Base-by-base conservation (phyloP, 92 coral and sea anemone species). In the Bergia puertoricense region DNA sequence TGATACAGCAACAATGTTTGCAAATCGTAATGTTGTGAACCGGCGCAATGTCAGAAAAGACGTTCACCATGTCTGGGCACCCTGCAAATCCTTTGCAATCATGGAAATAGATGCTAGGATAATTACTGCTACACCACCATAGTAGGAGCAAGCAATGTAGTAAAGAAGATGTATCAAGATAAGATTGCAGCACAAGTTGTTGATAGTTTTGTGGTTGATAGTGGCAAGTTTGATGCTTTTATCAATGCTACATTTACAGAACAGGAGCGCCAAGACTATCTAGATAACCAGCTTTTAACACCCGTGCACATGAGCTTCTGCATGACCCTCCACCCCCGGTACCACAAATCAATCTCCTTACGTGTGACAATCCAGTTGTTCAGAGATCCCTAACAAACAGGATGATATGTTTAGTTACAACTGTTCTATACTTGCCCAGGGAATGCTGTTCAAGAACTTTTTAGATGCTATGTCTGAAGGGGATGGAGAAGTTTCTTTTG, bases 391-490 rank as follows among this genome's bases (percentile, higher is more conserved):
- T 56, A 22, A 59, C 40, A 39, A 73, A 7, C 80, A 54, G 22
- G 95, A 93, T 93, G 95, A 91, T 69, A 86, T 73, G 37, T 91
- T 80, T 56, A 82, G 79, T 76, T 93, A 93, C 54, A 89, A 88
- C 76, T 89, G 91, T 23, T 84, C 93, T 16, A 74, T 93, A 44
- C 86, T 89, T 40, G 83, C 80, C 48, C 86, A 87, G 81, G 96
- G 94, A 30, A 74, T 93, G 22, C 71, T 93, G 71, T 89, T 85
- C 68, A 46, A 89, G 81, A 92, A 93, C 67, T 91, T 93, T 81
- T 75, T 91, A n/a, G 93, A 93, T 90, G 90, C 91, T 4, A 90
- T 91, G 5, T 45, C 89, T n/a, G 96, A 93, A 41, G 96, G 93
- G 40, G 91, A 91, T 91, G 96, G 96, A 20, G 78, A 87, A 91